These are phyloP conservation scores for Platycercus adscitus DNA, from an alignment of 2,113 vertebrate species.

Conservation along the genomic window DNA sequence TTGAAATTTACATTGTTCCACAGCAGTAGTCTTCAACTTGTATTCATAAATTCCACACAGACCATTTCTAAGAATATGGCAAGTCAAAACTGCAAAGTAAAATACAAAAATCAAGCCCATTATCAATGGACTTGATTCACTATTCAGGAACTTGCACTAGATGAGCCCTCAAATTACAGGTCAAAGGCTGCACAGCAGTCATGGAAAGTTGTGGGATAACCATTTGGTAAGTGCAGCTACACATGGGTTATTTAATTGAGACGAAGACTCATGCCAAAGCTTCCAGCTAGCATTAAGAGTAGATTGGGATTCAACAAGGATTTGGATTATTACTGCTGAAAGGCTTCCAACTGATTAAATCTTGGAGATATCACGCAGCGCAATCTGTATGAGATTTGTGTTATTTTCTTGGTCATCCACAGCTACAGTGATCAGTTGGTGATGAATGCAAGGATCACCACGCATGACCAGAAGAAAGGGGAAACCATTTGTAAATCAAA, in stretches of 20 bases:
- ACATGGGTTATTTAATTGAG: background rate
- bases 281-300: background rate
- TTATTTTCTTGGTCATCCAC: background rate
- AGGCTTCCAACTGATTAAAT: constrained; percentile 7
- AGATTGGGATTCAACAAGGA: background rate
- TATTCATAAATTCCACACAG: background rate
- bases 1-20: background rate
- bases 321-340: constrained; percentile 20
- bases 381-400: background rate
- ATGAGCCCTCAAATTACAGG: background rate
- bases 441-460: background rate
- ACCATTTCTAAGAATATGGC: background rate
- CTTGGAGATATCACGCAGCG: background rate
- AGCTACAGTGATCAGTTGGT: background rate
- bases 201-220: background rate
- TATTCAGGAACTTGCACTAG: background rate
- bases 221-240: background rate
- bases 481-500: background rate
- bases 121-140: background rate
- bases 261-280: background rate
- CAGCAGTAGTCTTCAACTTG: background rate
- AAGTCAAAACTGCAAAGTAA: background rate
- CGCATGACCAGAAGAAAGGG: background rate
- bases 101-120: background rate
- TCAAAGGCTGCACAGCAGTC: background rate